Evolutionary conservation across 1,140 invertebrate species (phyloP).

Genomic region (Drosophila kohkoa): DNA sequence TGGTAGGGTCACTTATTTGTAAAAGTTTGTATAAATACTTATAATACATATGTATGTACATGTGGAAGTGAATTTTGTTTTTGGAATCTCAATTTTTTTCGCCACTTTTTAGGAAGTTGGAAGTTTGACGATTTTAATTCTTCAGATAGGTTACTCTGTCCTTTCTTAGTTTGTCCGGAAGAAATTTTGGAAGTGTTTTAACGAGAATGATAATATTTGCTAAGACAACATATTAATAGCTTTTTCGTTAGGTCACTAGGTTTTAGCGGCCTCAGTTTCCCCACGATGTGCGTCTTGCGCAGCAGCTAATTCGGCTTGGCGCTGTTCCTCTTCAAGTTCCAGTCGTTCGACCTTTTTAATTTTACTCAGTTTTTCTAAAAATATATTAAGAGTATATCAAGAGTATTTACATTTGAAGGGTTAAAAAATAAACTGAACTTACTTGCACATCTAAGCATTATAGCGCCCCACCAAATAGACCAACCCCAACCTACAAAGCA

Average conservation of each 20-base stretch:
- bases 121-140: conserved; percentile 41
- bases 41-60: conserved; percentile 43
- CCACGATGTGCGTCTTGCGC: conserved; percentile 39
- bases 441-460: conserved; percentile 93
- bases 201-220: conserved; percentile 60
- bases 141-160: conserved; percentile 28
- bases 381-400: not conserved
- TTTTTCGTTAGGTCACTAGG: conserved; percentile 52
- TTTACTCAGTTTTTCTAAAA: conserved; percentile 77
- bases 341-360: conserved; percentile 83
- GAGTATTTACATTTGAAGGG: not conserved
- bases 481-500: conserved; percentile 98
- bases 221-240: conserved; percentile 46
- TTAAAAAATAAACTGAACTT: conserved; percentile 69
- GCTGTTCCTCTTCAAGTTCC: conserved; percentile 80
- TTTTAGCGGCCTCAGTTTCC: conserved; percentile 66
- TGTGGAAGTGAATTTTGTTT: conserved; percentile 33
- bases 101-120: conserved; percentile 32
- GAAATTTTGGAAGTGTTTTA: conserved; percentile 66
- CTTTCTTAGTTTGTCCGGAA: conserved; percentile 57
- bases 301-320: conserved; percentile 74
- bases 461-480: conserved; percentile 98
- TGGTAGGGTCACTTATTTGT: conserved; percentile 35
- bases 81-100: conserved; percentile 9
- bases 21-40: conserved; percentile 40